Base-by-base conservation (phyloP, 2,888 invertebrate genomes). In the Aporophyla lueneburgensis region DNA sequence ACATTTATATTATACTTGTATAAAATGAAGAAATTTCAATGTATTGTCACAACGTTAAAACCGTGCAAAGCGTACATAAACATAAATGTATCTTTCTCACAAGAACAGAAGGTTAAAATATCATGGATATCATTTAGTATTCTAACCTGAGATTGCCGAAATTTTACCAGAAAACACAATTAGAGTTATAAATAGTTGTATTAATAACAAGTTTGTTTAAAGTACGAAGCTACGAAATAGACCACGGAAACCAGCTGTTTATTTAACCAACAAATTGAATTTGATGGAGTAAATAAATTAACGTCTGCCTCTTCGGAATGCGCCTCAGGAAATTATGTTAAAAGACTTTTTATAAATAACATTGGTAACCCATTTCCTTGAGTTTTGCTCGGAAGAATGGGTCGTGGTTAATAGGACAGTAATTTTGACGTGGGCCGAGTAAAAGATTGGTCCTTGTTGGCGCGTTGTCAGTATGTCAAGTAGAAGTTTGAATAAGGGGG, bases 271-370 rank as follows among this genome's bases (percentile, higher is more conserved):
- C 74, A 83, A 88, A 89, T 89, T 87, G 86, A 89, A 88, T 89
- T 86, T 86, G 86, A 83, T 84, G 86, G 83, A 86, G 88, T 87
- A 91, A 92, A 91, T 90, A 89, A 91, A 92, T 91, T 89, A 89
- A 90, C 87, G 88, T 85, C 84, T 76, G 88, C 83, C 77, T 79
- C 81, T 84, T 87, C 65, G 77, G 81, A 83, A 81, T 78, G 76
- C 84, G 85, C 76, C 74, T 76, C 84, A 85, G 87, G 87, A 89
- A 92, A 91, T 91, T 87, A 86, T 86, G 85, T 86, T 88, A 82
- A 90, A 89, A 86, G 87, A 85, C 86, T 79, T 71, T 89, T 89
- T 87, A 74, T 73, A 87, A 88, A 90, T 85, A 81, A 83, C 80
- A 78, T 83, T 84, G 76, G 66, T 63, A 76, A 80, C 78, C 75